A percentile compares a stretch with the other conserved stretches of the same genome.
These are phyloP conservation scores for Ambastaia sidthimunki DNA, from an alignment of 2,797 vertebrate genomes.

Conservation along the genomic window DNA sequence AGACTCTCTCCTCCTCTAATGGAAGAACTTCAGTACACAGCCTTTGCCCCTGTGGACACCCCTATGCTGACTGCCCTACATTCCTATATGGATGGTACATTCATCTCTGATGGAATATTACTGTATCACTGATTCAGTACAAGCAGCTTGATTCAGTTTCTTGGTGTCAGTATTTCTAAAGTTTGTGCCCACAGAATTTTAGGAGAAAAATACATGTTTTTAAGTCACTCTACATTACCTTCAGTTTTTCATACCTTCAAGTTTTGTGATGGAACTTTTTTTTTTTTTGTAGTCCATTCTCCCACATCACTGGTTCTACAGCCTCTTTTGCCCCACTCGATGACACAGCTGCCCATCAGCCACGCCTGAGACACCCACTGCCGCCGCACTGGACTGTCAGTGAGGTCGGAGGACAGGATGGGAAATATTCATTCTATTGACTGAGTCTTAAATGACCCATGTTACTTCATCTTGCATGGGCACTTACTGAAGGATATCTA, in stretches of 20 bases:
- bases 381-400: constrained; percentile 2
- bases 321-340: constrained; percentile 85
- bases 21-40: constrained; percentile 91
- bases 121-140: background rate
- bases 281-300: constrained; percentile 81
- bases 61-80: constrained; percentile 86
- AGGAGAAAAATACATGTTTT: no score
- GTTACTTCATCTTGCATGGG: constrained; percentile 25
- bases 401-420: constrained; percentile 37
- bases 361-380: constrained; percentile 78
- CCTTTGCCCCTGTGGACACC: constrained; percentile 86
- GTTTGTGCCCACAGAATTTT: no score
- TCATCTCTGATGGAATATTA: constrained; percentile 3
- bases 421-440: constrained; percentile 46
- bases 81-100: constrained; percentile 86
- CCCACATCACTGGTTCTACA: constrained; percentile 88
- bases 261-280: background rate
- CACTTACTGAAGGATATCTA: constrained; percentile 55
- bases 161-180: no score
- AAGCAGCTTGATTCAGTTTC: no score
- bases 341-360: constrained; percentile 91
- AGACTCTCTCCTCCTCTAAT: constrained; percentile 84
- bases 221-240: no score
- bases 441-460: constrained; percentile 50
- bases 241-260: background rate